A percentile compares a stretch with the other conserved stretches of the same genome.
Evolutionary conservation across 1,140 invertebrate species (phyloP).

Genomic region (Delia radicum): DNA sequence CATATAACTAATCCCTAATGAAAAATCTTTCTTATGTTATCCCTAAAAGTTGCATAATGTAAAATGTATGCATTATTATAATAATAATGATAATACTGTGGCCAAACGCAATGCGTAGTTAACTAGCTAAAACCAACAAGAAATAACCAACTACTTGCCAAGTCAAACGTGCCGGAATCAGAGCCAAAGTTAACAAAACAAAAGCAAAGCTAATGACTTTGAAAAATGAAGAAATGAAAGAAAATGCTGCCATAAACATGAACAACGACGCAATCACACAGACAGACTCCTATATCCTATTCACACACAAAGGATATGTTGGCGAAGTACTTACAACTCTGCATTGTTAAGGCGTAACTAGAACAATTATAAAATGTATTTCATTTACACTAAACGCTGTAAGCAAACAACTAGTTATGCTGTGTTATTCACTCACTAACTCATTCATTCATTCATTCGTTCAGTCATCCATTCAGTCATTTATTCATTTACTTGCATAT

Average conservation of each 20-base stretch:
- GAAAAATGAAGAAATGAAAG: neutral
- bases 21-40: no score
- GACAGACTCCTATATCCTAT: no score
- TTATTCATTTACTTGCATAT: no score
- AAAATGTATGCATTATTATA: no score
- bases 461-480: neutral
- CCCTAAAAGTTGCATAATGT: no score
- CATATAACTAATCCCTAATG: no score
- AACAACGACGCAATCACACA: neutral
- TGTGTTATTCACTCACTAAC: neutral
- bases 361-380: slow-evolving; percentile 2
- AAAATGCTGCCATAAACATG: neutral
- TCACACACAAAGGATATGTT: neutral
- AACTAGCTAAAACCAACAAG: no score
- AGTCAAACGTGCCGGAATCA: neutral
- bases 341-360: neutral
- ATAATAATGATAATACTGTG: neutral
- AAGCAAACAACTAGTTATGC: neutral
- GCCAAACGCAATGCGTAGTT: no score
- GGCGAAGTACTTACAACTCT: no score
- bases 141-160: neutral
- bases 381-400: neutral
- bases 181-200: neutral
- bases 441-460: neutral
- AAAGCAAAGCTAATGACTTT: slow-evolving; percentile 4